Evolutionary conservation across 2,797 vertebrate genomes (phyloP), one percentile per base, ranked within the genome.

Genomic region (Myotis planiceps): DNA sequence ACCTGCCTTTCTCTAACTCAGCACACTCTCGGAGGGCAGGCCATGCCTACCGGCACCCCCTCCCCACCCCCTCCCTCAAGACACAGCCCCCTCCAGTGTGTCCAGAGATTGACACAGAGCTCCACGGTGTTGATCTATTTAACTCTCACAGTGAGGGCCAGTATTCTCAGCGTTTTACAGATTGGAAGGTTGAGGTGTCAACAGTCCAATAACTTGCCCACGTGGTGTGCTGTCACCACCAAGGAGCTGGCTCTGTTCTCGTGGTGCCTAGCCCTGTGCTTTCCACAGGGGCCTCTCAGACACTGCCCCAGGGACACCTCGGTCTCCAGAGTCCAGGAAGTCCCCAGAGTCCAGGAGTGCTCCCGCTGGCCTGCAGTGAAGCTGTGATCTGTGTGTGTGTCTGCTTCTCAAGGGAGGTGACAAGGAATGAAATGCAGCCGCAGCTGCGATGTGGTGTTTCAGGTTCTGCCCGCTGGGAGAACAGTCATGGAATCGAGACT

Each of bases 41-140:
- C 7, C 9, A 6, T 42, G 74, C 25, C 39, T 81, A 29, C 6
- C 0, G 16, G 39, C 13, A 3, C 10, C 32, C 25, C 14, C 3
- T 21, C 0, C 0, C 3, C 0, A 49, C 47, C 14, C 4, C 47
- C 3, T 55, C 9, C 53, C 53, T 53, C 7, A 23, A 25, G 53
- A 29, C 21, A 8, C 63, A 79, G 23, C n/a, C n/a, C 87, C 23
- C 65, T 82, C 8, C 42, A 10, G 19, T 16, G 42, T 32, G 21
- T 47, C 42, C 60, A 49, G 37, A 5, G n/a, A 49, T 23, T 47
- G 80, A 23, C 60, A 32, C n/a, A 16, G 37, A 60, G 13, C 58
- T 34, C 60, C 32, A 25, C 12, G 12, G 58, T 4, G 9, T 25
- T 65, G 58, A 27, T 12, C n/a, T 32, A 49, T 6, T 47, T 51